Percentiles rank a stretch among this genome's conserved stretches.
Conservation (phyloP, 2,797 vertebrate species). For the Dendrocincla fuliginosa region DNA sequence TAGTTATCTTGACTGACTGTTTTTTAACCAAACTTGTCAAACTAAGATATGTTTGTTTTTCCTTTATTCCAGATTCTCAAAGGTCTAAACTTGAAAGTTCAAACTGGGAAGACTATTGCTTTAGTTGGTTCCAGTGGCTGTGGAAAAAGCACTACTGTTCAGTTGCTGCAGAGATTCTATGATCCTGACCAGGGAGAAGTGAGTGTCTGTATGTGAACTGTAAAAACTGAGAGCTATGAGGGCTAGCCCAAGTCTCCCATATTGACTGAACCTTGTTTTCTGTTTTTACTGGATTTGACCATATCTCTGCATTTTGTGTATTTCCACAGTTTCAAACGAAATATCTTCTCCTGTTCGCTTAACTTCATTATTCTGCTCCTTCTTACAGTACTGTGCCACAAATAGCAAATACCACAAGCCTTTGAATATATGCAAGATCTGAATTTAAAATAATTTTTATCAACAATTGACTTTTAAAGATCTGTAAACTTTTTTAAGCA, state of each 20-base stretch:
- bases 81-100: slow-evolving; percentile 79
- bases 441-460: not conserved
- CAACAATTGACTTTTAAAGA: not conserved
- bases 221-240: not conserved
- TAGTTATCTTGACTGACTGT: not conserved
- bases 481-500: not conserved
- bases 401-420: not conserved
- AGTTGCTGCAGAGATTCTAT: slow-evolving; percentile 79
- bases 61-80: slow-evolving; percentile 73
- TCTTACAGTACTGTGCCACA: not conserved
- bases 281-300: not conserved
- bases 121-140: slow-evolving; percentile 84
- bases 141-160: slow-evolving; percentile 82
- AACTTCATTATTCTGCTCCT: not conserved
- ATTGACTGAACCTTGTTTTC: not conserved
- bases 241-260: not conserved
- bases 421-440: not conserved
- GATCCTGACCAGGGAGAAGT: slow-evolving; percentile 81
- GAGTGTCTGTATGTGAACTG: slow-evolving; percentile 17
- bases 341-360: not conserved
- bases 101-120: slow-evolving; percentile 81
- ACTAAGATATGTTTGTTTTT: not conserved
- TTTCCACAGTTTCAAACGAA: not conserved
- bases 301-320: not conserved
- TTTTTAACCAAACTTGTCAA: not conserved